Percentiles rank a stretch among this genome's conserved stretches.
Conservation (phyloP, 2,113 vertebrate genomes). For the Nyctibius bracteatus region DNA sequence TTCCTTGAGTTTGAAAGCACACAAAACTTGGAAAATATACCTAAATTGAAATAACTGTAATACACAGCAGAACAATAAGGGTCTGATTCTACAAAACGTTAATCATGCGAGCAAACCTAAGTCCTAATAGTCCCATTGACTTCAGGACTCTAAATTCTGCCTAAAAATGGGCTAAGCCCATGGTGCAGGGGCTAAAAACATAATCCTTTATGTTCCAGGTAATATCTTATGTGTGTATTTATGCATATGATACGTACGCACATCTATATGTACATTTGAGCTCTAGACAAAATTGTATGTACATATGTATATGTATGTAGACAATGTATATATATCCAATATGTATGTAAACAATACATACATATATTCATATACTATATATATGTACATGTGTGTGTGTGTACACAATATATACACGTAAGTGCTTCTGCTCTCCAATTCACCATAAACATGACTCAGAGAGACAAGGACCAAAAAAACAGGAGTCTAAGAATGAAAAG, state of each 20-base stretch:
- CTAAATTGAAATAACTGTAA: neutral
- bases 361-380: neutral
- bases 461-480: neutral
- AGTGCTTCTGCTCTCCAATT: conserved; percentile 57
- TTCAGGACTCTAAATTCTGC: neutral
- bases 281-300: neutral
- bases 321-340: neutral
- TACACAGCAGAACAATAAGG: neutral
- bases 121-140: neutral
- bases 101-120: neutral
- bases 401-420: conserved; percentile 37
- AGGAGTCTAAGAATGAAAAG: neutral
- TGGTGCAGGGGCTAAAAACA: neutral
- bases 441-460: neutral
- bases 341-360: neutral
- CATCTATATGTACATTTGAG: neutral
- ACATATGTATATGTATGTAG: neutral
- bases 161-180: neutral
- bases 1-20: neutral
- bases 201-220: neutral
- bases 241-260: neutral
- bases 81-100: neutral
- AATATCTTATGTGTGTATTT: neutral
- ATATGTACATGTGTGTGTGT: neutral
- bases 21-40: neutral